These are phyloP conservation scores for Syngnathus rostellatus DNA, from an alignment of 2,797 vertebrate genomes.

Conservation along the genomic window DNA sequence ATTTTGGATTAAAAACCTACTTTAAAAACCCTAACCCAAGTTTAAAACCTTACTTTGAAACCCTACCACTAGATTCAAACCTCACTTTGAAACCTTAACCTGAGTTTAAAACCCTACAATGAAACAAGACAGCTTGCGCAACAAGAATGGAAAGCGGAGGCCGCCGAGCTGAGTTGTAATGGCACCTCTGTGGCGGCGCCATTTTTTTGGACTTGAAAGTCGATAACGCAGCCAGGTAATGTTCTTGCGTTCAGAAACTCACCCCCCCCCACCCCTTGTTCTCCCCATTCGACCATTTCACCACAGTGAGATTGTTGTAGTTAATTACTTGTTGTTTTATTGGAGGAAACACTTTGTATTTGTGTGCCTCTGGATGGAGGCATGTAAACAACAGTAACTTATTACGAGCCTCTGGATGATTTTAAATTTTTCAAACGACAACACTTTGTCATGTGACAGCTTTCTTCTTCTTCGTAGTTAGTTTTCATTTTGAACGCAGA, in stretches of 20 bases:
- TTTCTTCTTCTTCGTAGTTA: too few relatives aligned
- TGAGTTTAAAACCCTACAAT: too few relatives aligned
- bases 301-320: constrained; percentile 31
- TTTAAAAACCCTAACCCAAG: too few relatives aligned
- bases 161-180: constrained; percentile 68
- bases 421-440: background rate
- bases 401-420: constrained; percentile 10
- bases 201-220: constrained; percentile 54
- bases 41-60: too few relatives aligned
- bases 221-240: constrained; percentile 55
- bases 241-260: constrained; percentile 45
- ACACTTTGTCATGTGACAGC: too few relatives aligned
- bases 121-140: constrained; percentile 53
- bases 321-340: constrained; percentile 44
- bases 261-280: constrained; percentile 21
- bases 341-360: constrained; percentile 20
- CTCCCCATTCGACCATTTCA: constrained; percentile 28
- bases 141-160: constrained; percentile 65
- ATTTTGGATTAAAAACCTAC: too few relatives aligned
- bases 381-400: constrained; percentile 15
- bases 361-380: background rate
- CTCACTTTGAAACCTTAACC: too few relatives aligned
- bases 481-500: too few relatives aligned
- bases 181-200: constrained; percentile 58
- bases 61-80: too few relatives aligned